Evolutionary conservation across 2,797 vertebrate genomes (phyloP).

Genomic region (Mycteria americana): DNA sequence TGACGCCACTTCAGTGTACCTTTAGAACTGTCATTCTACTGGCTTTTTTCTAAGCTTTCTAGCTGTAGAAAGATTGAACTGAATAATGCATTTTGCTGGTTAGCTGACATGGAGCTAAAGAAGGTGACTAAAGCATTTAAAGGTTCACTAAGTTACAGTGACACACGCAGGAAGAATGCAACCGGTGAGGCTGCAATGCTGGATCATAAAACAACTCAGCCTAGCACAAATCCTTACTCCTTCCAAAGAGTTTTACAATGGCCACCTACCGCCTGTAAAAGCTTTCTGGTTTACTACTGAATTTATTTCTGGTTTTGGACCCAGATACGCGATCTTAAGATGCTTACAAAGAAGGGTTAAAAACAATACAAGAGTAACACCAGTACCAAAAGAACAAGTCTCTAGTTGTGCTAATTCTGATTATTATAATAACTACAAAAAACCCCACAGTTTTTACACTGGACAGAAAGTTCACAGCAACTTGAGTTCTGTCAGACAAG

Average conservation of each 20-base stretch:
- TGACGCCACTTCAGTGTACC: background rate
- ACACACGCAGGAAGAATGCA: background rate
- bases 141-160: background rate
- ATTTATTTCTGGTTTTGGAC: background rate
- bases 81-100: background rate
- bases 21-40: background rate
- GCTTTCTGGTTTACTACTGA: background rate
- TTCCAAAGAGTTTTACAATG: background rate
- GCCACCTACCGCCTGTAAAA: background rate
- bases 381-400: background rate
- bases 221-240: background rate
- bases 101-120: background rate
- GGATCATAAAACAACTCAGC: background rate
- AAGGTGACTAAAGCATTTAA: background rate
- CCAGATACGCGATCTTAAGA: background rate
- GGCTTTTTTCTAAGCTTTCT: background rate
- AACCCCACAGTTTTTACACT: background rate
- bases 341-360: background rate
- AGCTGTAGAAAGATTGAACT: background rate
- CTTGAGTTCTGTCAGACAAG: background rate
- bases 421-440: background rate
- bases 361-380: background rate
- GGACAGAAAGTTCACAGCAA: background rate
- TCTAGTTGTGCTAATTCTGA: background rate
- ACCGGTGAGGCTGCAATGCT: background rate